These are phyloP conservation scores for Myripristis jacobus DNA, from an alignment of 2,797 vertebrate species.

Conservation along the genomic window DNA sequence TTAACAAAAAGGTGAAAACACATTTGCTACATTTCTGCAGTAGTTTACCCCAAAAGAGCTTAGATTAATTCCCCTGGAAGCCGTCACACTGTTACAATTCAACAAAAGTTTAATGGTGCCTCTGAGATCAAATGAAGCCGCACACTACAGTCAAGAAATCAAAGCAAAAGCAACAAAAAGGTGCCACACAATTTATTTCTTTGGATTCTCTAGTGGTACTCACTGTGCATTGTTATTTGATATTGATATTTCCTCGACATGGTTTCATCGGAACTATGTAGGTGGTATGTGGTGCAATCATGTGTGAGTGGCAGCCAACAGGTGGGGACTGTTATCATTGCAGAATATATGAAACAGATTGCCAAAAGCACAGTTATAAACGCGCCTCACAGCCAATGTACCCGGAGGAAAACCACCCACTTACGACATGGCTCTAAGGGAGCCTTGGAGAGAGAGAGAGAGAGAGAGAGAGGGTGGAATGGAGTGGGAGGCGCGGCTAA, in stretches of 20 bases:
- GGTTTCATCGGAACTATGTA: slow-evolving; percentile 34
- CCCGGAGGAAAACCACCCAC: slow-evolving; percentile 57
- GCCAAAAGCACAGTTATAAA: slow-evolving; percentile 52
- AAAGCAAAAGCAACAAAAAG: slow-evolving; percentile 13
- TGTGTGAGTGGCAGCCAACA: slow-evolving; percentile 41
- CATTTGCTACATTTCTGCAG: not conserved
- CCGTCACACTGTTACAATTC: not conserved
- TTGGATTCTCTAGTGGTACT: slow-evolving; percentile 31
- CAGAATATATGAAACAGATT: slow-evolving; percentile 36
- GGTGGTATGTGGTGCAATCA: slow-evolving; percentile 39
- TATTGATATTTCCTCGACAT: slow-evolving; percentile 18
- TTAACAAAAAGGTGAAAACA: not conserved
- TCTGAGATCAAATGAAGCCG: slow-evolving; percentile 8
- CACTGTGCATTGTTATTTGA: slow-evolving; percentile 1
- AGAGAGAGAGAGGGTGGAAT: slow-evolving; percentile 21
- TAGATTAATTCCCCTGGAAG: not conserved
- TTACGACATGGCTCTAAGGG: slow-evolving; percentile 38
- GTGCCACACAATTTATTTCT: slow-evolving; percentile 11
- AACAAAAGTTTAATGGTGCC: not conserved
- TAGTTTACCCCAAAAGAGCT: slow-evolving; percentile 3
- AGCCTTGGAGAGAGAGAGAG: too few relatives aligned
- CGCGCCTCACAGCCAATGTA: slow-evolving; percentile 26
- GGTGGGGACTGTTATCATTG: slow-evolving; percentile 44
- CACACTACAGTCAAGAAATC: slow-evolving; percentile 12
- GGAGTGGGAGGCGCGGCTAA: slow-evolving; percentile 24